Base-by-base conservation (phyloP, 2,888 invertebrate species). In the Coelinius sp. region DNA sequence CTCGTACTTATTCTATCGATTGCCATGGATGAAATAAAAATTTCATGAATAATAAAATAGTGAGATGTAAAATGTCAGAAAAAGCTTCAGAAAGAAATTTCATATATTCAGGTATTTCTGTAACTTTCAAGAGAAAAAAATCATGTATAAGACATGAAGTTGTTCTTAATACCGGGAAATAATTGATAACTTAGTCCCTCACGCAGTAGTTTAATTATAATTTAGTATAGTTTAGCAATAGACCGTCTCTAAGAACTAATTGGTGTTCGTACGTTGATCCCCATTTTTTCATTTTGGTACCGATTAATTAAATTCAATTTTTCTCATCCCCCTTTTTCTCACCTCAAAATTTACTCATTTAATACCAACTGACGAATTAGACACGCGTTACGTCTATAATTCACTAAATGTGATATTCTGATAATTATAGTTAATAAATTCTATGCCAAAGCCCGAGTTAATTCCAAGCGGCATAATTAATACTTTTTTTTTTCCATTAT, bases 251-350 rank as follows among this genome's bases (percentile, higher is more conserved):
- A 87, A 86, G 81, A 84, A 76, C 85, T 87, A 87, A 86, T 87
- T 87, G 87, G 87, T 87, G 87, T 87, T 87, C 85, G 81, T 86
- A 86, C 85, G 83, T 87, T 87, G 87, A 86, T 87, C 86, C 87
- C 87, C 81, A 75, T 76, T 74, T 82, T 85, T 84, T 84, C 80
- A 81, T 79, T 81, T 86, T 86, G 84, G 85, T 86, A 86, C 84
- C 83, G 79, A 84, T 78, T n/a, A 82, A 79, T 79, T 77, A 79
- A 77, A 78, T 78, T 73, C 78, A 75, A 71, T 73, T 56, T 25
- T 24, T 2, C 44, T 64, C 63, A 69, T 46, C 35, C 68, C 56
- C 31, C 31, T 69, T 44, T 65, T 27, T 53, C 49, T 65, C 12
- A 64, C 46, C 8, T n/a, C n/a, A n/a, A n/a, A n/a, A n/a, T n/a